Evolutionary conservation across 2,888 invertebrate species (phyloP).

Genomic region (Cosmopolites sordidus): DNA sequence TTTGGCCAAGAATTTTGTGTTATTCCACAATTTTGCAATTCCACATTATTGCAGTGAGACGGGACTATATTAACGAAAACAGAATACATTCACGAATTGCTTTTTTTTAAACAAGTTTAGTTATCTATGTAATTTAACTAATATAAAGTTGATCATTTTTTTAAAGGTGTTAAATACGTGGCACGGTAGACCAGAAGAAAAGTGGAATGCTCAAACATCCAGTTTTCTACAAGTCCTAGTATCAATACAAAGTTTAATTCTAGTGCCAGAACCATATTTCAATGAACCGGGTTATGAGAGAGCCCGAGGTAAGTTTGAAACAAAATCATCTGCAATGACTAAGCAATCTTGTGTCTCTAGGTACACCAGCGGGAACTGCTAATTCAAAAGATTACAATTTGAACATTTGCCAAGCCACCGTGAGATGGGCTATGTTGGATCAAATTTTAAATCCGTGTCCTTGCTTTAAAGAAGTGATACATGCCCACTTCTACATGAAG

Average conservation of each 20-base stretch:
- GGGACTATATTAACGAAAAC: too few species aligned
- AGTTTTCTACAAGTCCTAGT: constrained; percentile 91
- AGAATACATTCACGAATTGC: too few species aligned
- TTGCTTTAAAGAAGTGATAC: constrained; percentile 90
- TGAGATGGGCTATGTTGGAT: constrained; percentile 95
- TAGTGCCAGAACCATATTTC: constrained; percentile 91
- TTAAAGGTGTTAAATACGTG: constrained; percentile 77
- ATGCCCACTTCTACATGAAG: constrained; percentile 92
- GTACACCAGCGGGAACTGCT: constrained; percentile 78
- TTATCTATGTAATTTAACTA: too few species aligned
- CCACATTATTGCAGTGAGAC: too few species aligned
- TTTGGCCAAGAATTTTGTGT: too few species aligned
- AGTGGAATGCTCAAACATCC: constrained; percentile 94
- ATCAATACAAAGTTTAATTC: constrained; percentile 86
- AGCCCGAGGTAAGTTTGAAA: constrained; percentile 69
- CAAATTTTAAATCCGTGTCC: constrained; percentile 85
- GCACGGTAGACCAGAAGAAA: constrained; percentile 95
- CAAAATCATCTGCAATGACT: too few species aligned
- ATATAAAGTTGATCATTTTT: not conserved
- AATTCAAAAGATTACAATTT: constrained; percentile 92
- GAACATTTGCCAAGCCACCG: constrained; percentile 91
- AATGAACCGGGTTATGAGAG: constrained; percentile 94
- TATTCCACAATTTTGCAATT: too few species aligned
- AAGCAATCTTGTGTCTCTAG: constrained; percentile 7
- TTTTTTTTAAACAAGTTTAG: too few species aligned